A percentile compares a stretch with the other conserved stretches of the same genome.
Conservation (phyloP, 1,140 invertebrate genomes). For the Adoxophyes honmai region DNA sequence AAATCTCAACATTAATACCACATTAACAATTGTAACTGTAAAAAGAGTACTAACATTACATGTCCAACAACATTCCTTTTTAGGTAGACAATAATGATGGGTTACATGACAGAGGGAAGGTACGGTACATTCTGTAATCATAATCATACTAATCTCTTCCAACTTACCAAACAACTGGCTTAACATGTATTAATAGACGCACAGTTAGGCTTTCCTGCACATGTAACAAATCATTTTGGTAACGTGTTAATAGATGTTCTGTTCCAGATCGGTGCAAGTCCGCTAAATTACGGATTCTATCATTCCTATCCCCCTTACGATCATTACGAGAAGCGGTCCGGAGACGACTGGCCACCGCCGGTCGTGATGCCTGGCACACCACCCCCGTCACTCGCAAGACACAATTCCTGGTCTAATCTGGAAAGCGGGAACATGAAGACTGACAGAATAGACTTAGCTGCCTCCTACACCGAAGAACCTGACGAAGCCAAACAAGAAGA, state of each 20-base stretch:
- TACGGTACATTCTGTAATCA: conserved; percentile 37
- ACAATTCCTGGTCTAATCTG: conserved; percentile 30
- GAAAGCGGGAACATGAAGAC: conserved; percentile 31
- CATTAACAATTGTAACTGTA: too few species aligned
- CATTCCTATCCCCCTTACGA: conserved; percentile 57
- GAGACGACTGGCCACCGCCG: conserved; percentile 39
- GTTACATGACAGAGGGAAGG: conserved; percentile 62
- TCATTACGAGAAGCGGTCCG: conserved; percentile 62
- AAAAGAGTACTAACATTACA: conserved; percentile 19
- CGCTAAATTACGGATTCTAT: conserved; percentile 73
- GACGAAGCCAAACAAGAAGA: conserved; percentile 24
- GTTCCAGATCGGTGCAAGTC: conserved; percentile 76
- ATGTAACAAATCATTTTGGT: conserved; percentile 44
- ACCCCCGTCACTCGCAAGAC: conserved; percentile 21
- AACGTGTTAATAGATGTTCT: conserved; percentile 73
- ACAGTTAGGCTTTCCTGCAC: conserved; percentile 41
- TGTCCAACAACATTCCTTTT: conserved; percentile 54
- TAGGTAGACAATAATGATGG: conserved; percentile 62
- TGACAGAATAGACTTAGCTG: conserved; percentile 35
- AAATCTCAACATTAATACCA: too few species aligned
- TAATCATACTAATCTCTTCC: conserved; percentile 20
- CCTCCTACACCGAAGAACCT: conserved; percentile 21
- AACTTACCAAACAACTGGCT: conserved; percentile 8
- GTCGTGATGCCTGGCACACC: conserved; percentile 25
- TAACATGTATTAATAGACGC: conserved; percentile 18